These are phyloP conservation scores for Himalopsyche anomala DNA, from an alignment of 2,888 invertebrate species.

Conservation along the genomic window DNA sequence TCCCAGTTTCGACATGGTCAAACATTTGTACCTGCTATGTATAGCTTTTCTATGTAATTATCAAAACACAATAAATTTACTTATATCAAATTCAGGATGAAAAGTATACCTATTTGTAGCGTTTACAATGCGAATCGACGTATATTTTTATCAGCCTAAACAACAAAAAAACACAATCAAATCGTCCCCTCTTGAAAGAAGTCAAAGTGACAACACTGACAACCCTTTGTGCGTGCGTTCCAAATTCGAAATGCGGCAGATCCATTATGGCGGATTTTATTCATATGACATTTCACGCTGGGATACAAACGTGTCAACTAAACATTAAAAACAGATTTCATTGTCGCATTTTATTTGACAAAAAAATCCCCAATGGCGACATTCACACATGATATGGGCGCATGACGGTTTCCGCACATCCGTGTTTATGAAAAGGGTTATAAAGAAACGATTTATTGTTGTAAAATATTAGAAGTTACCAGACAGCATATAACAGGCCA, in stretches of 20 bases:
- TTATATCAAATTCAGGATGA: no score
- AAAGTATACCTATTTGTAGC: no score
- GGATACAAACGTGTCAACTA: conserved; percentile 63
- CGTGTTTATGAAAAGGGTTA: neutral
- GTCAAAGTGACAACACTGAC: conserved; percentile 48
- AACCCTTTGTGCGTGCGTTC: conserved; percentile 57
- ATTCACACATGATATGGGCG: conserved; percentile 32
- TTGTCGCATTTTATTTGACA: conserved; percentile 51
- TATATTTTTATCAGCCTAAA: conserved; percentile 28
- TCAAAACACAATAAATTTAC: no score
- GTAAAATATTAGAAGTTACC: neutral
- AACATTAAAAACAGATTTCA: conserved; percentile 57
- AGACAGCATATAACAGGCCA: no score
- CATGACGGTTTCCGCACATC: neutral
- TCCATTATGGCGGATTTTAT: conserved; percentile 59
- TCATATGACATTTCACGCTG: conserved; percentile 65
- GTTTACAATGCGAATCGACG: neutral
- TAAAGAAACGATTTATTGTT: neutral
- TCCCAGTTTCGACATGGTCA: no score
- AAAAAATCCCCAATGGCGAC: conserved; percentile 58
- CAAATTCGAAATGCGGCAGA: conserved; percentile 60
- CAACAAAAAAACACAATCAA: conserved; percentile 47
- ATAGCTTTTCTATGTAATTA: no score
- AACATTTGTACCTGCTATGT: no score
- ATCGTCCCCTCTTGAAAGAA: conserved; percentile 48